Conservation (phyloP, 2,113 vertebrate genomes). For the Phrynosoma blainvillii region DNA sequence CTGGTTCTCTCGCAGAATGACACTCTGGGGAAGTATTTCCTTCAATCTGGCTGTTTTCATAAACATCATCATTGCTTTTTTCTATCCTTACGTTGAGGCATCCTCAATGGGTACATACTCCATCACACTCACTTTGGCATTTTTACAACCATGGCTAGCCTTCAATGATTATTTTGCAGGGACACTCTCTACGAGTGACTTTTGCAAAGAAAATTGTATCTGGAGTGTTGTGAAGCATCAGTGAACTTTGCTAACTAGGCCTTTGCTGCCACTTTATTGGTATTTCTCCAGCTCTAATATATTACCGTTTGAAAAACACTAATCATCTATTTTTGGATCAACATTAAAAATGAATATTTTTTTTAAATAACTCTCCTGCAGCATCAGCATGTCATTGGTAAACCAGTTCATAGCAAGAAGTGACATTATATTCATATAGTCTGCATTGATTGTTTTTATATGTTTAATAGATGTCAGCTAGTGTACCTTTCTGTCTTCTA, state of each 20-base stretch:
- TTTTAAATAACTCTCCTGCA: neutral
- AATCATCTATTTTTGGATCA: neutral
- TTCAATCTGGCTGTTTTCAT: slow-evolving; percentile 98
- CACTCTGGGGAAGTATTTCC: slow-evolving; percentile 96
- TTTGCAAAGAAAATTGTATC: neutral
- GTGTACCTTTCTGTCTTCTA: slow-evolving; percentile 2
- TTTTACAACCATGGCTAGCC: fast-evolving
- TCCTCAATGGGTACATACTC: slow-evolving; percentile 82
- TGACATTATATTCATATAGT: neutral
- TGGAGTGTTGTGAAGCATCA: neutral
- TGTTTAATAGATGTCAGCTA: neutral
- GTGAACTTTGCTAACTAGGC: neutral
- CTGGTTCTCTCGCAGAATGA: slow-evolving; percentile 98
- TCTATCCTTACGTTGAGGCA: slow-evolving; percentile 91
- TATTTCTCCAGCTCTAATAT: neutral
- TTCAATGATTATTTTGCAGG: neutral
- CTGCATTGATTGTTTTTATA: neutral
- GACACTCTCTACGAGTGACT: neutral
- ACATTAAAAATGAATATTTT: neutral
- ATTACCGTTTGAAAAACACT: neutral
- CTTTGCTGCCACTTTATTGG: neutral
- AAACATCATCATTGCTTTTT: slow-evolving; percentile 98
- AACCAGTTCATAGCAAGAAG: neutral
- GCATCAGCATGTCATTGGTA: neutral
- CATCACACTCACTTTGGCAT: fast-evolving